Conservation (phyloP, 2,888 invertebrate genomes). For the Timandra comae region DNA sequence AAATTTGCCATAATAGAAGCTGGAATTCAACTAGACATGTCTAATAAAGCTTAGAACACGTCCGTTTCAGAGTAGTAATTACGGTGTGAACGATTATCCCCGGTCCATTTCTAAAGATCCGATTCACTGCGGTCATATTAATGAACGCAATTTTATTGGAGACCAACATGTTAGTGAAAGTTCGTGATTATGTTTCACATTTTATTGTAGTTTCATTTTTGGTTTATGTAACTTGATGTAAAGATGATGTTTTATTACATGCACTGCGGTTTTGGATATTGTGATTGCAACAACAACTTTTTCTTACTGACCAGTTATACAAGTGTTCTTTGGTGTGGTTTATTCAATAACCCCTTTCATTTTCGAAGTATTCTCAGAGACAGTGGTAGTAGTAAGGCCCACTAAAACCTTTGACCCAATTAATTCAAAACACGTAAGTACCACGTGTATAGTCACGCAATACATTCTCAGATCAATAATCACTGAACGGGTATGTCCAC, state of each 20-base stretch:
- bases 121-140: constrained; percentile 35
- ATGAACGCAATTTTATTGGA: constrained; percentile 35
- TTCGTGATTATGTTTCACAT: constrained; percentile 15
- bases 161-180: constrained; percentile 40
- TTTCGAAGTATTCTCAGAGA: too few relatives aligned
- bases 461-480: constrained; percentile 38
- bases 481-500: constrained; percentile 32
- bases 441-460: constrained; percentile 34
- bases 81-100: constrained; percentile 20
- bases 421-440: constrained; percentile 40
- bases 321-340: too few relatives aligned
- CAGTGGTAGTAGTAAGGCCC: too few relatives aligned
- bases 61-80: too few relatives aligned
- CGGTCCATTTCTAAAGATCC: constrained; percentile 35
- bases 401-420: constrained; percentile 49
- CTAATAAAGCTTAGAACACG: too few relatives aligned
- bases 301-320: too few relatives aligned
- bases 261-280: neutral
- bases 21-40: too few relatives aligned
- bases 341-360: too few relatives aligned
- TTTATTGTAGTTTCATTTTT: constrained; percentile 18
- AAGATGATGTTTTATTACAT: constrained; percentile 4
- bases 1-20: too few relatives aligned
- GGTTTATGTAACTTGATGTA: constrained; percentile 3
- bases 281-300: too few relatives aligned